Percentiles rank a stretch among this genome's conserved stretches.
phyloP scores from a whole-genome alignment of 2,888 invertebrate genomes.

The Folsomia manolachei region DNA sequence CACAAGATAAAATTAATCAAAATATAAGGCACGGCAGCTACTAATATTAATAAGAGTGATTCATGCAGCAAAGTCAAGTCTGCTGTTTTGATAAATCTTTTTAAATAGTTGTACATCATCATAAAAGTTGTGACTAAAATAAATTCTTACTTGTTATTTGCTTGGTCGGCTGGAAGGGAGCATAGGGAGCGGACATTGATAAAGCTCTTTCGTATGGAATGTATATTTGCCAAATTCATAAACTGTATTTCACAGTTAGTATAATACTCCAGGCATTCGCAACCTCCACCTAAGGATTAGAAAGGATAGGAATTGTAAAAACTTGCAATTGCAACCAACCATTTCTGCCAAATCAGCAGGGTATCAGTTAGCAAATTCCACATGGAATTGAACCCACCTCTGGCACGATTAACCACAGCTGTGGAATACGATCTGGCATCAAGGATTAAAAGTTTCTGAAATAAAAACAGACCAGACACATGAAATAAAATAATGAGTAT shows the following conservation, averaged over 20 bases:
- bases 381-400: no score
- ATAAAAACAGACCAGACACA: slow-evolving; percentile 38
- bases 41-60: no score
- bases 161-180: slow-evolving; percentile 77
- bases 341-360: no score
- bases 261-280: slow-evolving; percentile 94
- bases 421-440: slow-evolving; percentile 95
- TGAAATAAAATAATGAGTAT: no score
- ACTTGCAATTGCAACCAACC: no score
- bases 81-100: background rate
- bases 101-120: background rate
- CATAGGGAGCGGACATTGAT: slow-evolving; percentile 76
- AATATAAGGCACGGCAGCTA: no score
- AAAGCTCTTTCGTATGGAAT: slow-evolving; percentile 90
- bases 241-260: slow-evolving; percentile 92
- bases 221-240: slow-evolving; percentile 96
- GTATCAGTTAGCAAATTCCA: no score
- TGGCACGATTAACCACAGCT: slow-evolving; percentile 91
- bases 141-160: slow-evolving; percentile 55
- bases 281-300: no score
- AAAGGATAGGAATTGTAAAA: no score
- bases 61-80: no score
- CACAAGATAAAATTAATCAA: no score
- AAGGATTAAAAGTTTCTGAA: slow-evolving; percentile 78
- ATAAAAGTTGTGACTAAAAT: no score